Conservation (phyloP, 2,888 invertebrate species). For the Euphydryas editha region DNA sequence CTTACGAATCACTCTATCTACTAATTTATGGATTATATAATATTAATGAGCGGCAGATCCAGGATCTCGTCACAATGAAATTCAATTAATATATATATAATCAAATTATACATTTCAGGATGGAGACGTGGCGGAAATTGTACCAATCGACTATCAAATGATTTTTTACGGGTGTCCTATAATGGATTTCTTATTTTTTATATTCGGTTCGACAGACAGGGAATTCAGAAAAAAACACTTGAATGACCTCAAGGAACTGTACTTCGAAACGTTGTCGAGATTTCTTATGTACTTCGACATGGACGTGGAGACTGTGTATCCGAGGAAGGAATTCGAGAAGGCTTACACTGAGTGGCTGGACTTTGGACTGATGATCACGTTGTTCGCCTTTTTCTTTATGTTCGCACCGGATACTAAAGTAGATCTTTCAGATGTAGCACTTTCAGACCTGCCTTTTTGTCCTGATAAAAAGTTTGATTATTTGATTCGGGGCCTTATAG, state of each 20-base stretch:
- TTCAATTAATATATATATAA: neutral
- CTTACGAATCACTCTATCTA: too few relatives aligned
- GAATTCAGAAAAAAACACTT: constrained; percentile 54
- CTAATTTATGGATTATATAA: too few relatives aligned
- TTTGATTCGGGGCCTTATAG: constrained; percentile 50
- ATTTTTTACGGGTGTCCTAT: constrained; percentile 54
- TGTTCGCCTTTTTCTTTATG: constrained; percentile 50
- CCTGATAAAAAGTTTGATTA: constrained; percentile 47
- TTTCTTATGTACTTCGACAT: constrained; percentile 55
- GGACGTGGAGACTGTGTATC: constrained; percentile 50
- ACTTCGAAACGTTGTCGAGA: constrained; percentile 50
- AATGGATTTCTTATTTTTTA: constrained; percentile 56
- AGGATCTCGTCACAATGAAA: too few relatives aligned
- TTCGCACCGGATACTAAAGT: constrained; percentile 52
- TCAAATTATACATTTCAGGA: neutral
- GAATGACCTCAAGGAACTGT: constrained; percentile 52
- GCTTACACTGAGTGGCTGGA: constrained; percentile 52
- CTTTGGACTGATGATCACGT: constrained; percentile 52
- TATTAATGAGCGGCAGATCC: too few relatives aligned
- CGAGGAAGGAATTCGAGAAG: constrained; percentile 53
- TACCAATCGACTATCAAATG: constrained; percentile 58
- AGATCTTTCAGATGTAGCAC: constrained; percentile 45
- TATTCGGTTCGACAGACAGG: constrained; percentile 54
- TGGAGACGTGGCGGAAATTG: constrained; percentile 44
- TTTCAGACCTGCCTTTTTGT: constrained; percentile 43